phyloP scores from a whole-genome alignment of 1,140 invertebrate species.

The Papilio xuthus region DNA sequence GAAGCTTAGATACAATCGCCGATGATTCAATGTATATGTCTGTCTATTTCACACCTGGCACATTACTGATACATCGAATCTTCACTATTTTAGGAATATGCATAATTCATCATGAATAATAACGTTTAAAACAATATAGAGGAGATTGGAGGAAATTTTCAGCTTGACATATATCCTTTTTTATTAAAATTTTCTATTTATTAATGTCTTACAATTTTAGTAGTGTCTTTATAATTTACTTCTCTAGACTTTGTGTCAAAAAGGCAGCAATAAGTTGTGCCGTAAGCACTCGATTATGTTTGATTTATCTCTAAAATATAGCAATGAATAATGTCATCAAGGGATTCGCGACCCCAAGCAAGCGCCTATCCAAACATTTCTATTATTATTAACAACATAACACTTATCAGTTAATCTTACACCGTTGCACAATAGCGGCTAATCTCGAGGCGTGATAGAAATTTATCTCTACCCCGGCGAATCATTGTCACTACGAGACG shows the following conservation, averaged over 20 bases:
- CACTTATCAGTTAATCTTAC: constrained; percentile 81
- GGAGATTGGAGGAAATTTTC: too few species aligned
- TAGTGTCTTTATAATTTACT: too few species aligned
- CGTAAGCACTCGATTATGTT: constrained; percentile 15
- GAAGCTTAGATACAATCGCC: not conserved
- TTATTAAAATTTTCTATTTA: too few species aligned
- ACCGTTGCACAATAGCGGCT: constrained; percentile 73
- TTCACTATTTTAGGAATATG: not conserved
- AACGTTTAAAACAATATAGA: too few species aligned
- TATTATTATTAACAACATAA: constrained; percentile 78
- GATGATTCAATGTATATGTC: not conserved
- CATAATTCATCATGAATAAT: too few species aligned
- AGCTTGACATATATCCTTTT: too few species aligned
- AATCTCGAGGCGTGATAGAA: constrained; percentile 78
- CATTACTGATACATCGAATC: not conserved
- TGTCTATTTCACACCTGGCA: not conserved
- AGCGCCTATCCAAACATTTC: constrained; percentile 68
- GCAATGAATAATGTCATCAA: constrained; percentile 61
- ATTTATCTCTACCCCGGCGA: constrained; percentile 70
- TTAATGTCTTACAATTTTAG: too few species aligned
- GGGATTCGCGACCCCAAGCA: constrained; percentile 55
- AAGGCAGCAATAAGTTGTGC: constrained; percentile 3
- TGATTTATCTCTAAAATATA: constrained; percentile 47
- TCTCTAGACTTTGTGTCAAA: not conserved
- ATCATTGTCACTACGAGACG: constrained; percentile 67